Evolutionary conservation across 2,888 invertebrate genomes (phyloP).

Genomic region (Tachystola acroxantha): DNA sequence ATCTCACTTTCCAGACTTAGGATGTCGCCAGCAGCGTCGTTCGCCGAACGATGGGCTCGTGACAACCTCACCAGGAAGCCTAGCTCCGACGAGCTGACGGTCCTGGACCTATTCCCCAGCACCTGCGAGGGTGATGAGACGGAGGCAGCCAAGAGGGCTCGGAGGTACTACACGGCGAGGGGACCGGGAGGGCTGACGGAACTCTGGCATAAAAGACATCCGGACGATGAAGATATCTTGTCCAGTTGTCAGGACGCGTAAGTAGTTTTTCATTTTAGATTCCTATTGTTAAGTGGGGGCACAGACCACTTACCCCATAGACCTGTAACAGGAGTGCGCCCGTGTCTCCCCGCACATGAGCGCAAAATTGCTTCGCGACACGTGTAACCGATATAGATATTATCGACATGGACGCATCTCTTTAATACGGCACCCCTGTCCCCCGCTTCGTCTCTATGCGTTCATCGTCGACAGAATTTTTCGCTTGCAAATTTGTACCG

Average conservation of each 20-base stretch:
- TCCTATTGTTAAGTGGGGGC: no score
- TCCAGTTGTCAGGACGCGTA: conserved; percentile 71
- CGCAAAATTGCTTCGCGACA: no score
- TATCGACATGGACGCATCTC: no score
- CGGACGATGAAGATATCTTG: conserved; percentile 65
- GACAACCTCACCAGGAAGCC: conserved; percentile 57
- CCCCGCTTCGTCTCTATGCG: no score
- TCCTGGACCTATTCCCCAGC: conserved; percentile 47
- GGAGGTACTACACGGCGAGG: conserved; percentile 57
- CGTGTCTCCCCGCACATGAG: no score
- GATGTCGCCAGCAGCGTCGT: conserved; percentile 72
- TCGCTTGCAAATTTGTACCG: no score
- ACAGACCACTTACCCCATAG: no score
- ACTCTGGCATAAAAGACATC: conserved; percentile 60
- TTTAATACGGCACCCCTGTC: no score
- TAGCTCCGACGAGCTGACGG: conserved; percentile 44
- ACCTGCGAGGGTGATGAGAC: conserved; percentile 55
- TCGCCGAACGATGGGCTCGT: conserved; percentile 68
- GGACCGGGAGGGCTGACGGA: conserved; percentile 59
- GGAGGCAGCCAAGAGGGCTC: conserved; percentile 57
- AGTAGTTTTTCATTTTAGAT: conserved; percentile 27
- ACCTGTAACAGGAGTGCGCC: no score
- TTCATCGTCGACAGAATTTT: no score
- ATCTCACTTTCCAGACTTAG: conserved; percentile 45
- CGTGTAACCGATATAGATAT: no score